phyloP scores from a whole-genome alignment of 2,888 invertebrate genomes.

The Drosophila mimica region DNA sequence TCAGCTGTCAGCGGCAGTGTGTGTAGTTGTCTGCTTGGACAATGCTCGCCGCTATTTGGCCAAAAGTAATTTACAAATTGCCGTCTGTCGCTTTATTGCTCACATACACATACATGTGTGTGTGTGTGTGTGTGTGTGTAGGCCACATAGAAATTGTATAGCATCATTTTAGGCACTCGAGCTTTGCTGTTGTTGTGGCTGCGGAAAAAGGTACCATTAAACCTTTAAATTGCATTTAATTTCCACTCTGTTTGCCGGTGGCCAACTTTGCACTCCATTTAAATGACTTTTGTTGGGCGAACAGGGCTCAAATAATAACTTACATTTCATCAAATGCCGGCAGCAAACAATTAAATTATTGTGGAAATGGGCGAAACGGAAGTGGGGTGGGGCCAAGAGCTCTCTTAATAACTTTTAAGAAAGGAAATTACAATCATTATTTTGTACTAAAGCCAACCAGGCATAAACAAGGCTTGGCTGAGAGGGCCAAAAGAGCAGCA shows the following conservation, averaged over 20 bases:
- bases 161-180: constrained; percentile 21
- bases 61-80: constrained; percentile 63
- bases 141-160: constrained; percentile 39
- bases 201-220: constrained; percentile 36
- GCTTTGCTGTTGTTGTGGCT: constrained; percentile 3
- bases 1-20: constrained; percentile 55
- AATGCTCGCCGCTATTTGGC: constrained; percentile 44
- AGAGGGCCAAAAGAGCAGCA: constrained; percentile 1
- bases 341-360: constrained; percentile 72
- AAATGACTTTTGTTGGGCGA: constrained; percentile 47
- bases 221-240: constrained; percentile 61
- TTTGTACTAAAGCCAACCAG: constrained; percentile 15
- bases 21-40: constrained; percentile 42
- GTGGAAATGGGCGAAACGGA: constrained; percentile 11
- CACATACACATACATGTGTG: constrained; percentile 12
- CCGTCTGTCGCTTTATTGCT: constrained; percentile 39
- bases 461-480: constrained; percentile 8
- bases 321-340: constrained; percentile 60
- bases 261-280: constrained; percentile 66
- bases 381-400: background rate
- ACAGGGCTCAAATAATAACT: constrained; percentile 11
- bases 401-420: constrained; percentile 45
- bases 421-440: constrained; percentile 70
- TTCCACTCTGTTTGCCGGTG: constrained; percentile 26
- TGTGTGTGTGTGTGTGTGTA: background rate